Percentiles rank a stretch among this genome's conserved stretches.
These are phyloP conservation scores for Pachypeltis micranthus DNA, from an alignment of 1,140 invertebrate genomes.

Conservation along the genomic window DNA sequence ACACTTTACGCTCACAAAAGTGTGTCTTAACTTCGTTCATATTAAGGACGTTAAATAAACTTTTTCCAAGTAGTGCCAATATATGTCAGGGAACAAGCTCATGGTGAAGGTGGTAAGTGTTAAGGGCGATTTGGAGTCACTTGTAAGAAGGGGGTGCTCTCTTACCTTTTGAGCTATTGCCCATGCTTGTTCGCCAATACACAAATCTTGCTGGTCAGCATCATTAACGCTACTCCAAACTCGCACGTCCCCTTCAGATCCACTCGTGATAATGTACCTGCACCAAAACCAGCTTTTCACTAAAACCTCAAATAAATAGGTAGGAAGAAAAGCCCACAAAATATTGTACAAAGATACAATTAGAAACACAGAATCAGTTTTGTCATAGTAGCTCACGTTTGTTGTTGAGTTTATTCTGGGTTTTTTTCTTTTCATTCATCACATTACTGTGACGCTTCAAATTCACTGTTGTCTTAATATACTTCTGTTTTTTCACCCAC, in stretches of 20 bases:
- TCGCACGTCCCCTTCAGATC: conserved; percentile 80
- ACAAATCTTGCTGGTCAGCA: conserved; percentile 74
- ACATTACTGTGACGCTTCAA: too few species aligned
- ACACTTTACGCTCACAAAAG: too few species aligned
- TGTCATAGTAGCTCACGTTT: background rate
- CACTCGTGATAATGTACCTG: conserved; percentile 73
- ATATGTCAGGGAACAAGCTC: too few species aligned
- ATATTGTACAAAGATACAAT: conserved; percentile 7
- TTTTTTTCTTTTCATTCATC: too few species aligned
- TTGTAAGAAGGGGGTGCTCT: too few species aligned
- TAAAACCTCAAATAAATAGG: background rate
- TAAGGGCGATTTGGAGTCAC: too few species aligned
- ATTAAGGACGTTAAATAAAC: too few species aligned
- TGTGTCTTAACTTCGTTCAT: too few species aligned
- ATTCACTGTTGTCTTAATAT: too few species aligned
- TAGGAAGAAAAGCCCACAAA: background rate
- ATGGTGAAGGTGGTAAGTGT: too few species aligned
- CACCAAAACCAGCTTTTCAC: conserved; percentile 26
- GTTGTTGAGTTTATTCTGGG: background rate
- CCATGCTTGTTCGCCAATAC: conserved; percentile 68
- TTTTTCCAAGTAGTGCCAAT: too few species aligned
- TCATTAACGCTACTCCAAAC: conserved; percentile 74
- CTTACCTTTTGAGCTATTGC: conserved; percentile 45
- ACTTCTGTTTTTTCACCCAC: too few species aligned
- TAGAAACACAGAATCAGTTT: background rate